phyloP scores from a whole-genome alignment of 37 sponge, comb jelly and placozoan species.

The Oopsacas minuta region DNA sequence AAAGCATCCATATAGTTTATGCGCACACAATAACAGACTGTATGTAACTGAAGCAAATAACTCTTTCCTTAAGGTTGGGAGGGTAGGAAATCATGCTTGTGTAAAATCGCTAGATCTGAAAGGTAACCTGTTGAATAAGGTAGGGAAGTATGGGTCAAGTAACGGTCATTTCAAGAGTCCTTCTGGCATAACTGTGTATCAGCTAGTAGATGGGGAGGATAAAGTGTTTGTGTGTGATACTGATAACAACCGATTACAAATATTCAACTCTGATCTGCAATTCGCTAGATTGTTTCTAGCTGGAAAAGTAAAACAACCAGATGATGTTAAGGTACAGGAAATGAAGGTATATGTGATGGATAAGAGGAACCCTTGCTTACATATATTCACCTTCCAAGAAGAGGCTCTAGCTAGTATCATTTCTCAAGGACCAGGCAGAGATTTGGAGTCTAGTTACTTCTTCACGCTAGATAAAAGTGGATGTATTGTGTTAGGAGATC shows the following conservation, averaged over 20 bases:
- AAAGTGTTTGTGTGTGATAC: not conserved
- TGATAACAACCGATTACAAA: not conserved
- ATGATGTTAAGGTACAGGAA: not conserved
- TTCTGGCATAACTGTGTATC: not conserved
- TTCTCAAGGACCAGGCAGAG: not conserved
- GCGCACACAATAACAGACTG: not conserved
- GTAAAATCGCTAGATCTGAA: not conserved
- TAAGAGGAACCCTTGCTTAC: not conserved
- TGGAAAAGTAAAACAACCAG: not conserved
- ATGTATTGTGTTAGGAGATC: not conserved
- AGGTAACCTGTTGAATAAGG: not conserved
- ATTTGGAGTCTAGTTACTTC: constrained; percentile 1
- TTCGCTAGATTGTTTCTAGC: not conserved
- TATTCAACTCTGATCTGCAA: not conserved
- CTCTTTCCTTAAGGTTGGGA: not conserved
- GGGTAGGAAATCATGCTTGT: not conserved
- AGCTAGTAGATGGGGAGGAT: not conserved
- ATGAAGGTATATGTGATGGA: not conserved
- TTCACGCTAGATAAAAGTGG: not conserved
- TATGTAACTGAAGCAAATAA: not conserved
- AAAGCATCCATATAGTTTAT: not conserved
- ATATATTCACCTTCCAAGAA: not conserved
- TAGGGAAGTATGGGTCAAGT: not conserved
- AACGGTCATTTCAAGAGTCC: not conserved
- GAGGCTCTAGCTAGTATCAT: not conserved